Base-by-base conservation (phyloP, 1,140 invertebrate species). In the Bombus breviceps region DNA sequence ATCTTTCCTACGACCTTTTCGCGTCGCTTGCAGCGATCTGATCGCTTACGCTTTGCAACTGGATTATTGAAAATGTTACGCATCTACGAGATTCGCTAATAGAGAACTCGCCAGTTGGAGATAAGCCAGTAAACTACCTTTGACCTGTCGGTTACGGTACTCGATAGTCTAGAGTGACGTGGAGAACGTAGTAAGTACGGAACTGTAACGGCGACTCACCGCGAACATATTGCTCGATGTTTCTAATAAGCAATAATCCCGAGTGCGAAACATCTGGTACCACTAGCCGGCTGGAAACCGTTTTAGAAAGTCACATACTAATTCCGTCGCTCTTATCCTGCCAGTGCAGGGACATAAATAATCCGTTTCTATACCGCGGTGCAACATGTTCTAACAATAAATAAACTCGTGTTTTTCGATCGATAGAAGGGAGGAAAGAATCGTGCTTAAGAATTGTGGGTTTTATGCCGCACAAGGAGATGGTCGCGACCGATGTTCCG, bases 201-300 rank as follows among this genome's bases (percentile, higher is more conserved):
- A 59, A 59, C 32, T 22, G 53, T 39, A 28, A 39, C 47, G 4
- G 53, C 75, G 15, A 75, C 47, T 57, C 32, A 18, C 32, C 5
- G 32, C 73, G 22, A 75, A 37, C 34, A 15, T 28, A 18, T 57
- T 43, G 74, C 34, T 75, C 32, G 32, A 57, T 57, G 74, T 75
- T 75, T 75, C 74, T 75, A 75, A 75, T 57, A 75, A 75, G 74
- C 74, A 57, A 75, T 43, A 57, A 47, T 34, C 47, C 9, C 73
- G 43, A 43, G 73, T 57, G 73, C 18, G 43, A 57, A 75, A 57
- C 73, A 75, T 57, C 47, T 57, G 47, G 73, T 37, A 28, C 74
- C 74, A 22, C 47, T 75, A 57, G 53, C 47, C 34, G 74, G 22
- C 13, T 57, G 25, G 74, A 75, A 75, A 57, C 34, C 74, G 47